Base-by-base conservation (phyloP, 2,797 vertebrate species). In the Pangasius sanitwongsei region DNA sequence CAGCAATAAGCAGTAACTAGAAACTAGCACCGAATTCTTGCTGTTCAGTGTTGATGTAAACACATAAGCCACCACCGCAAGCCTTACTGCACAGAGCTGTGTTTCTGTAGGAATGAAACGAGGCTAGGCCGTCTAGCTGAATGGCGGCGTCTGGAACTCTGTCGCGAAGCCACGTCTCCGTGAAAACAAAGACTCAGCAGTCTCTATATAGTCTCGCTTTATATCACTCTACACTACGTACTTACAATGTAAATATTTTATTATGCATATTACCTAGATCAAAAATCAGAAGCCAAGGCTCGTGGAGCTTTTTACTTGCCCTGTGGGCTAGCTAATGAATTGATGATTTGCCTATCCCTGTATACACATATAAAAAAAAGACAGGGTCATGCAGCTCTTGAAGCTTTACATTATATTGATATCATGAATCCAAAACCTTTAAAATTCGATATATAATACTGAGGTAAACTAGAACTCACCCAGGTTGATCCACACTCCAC, bases 401-500 rank as follows among this genome's bases (percentile, higher is more conserved):
- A 34, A 34, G 31, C 15, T 34, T 16, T 34, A 34, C 34, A 70
- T 70, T 70, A 34, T 6, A 70, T 0, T 70, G 67, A 70, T 2
- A 70, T 9, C 13, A 72, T 28, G 23, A 44, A 74, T 41, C 9
- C 23, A 18, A 37, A 23, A 11, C 15, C 2, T 70, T 70, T 18
- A 70, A 37, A 18, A 11, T 77, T 28, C 5, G 3, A 80, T 59
- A 44, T 18, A n/a, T 8, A 63, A 44, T 15, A 61, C 8, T 80
- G 57, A 61, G 12, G 20, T 41, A 37, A 44, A 55, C n/a, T 59
- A 16, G 2, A 83, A 70, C 97, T 97, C 95, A 98, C 99, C 99
- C 93, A 99, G 95, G 95, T 99, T 99, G 94, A 99, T 98, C 99
- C 99, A 99, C 90, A 98, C 97, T 90, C 98, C 99, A 91, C 98